Evolutionary conservation across 2,888 invertebrate genomes (phyloP).

Genomic region (Stramonita haemastoma): DNA sequence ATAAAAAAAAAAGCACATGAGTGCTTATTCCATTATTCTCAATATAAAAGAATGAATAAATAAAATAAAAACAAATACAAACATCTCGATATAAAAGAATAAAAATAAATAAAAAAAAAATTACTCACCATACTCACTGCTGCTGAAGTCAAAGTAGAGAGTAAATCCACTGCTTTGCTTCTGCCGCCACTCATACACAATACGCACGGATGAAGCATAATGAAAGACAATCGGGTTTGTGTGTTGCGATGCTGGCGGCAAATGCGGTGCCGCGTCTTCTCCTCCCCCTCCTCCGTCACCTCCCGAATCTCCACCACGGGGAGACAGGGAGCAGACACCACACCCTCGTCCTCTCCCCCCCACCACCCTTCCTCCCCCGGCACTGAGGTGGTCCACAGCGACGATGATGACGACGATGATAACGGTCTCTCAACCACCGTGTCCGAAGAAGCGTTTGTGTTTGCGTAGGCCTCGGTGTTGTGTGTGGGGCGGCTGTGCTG

Average conservation of each 20-base stretch:
- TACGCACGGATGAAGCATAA: slow-evolving; percentile 38
- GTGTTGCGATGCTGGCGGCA: slow-evolving; percentile 27
- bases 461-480: slow-evolving; percentile 25
- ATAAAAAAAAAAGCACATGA: too few relatives aligned
- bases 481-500: not conserved
- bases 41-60: too few relatives aligned
- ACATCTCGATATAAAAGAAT: not conserved
- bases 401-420: not conserved
- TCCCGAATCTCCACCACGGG: slow-evolving; percentile 41
- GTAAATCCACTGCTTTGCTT: slow-evolving; percentile 41
- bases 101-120: not conserved
- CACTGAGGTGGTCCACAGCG: not conserved
- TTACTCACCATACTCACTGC: slow-evolving; percentile 14
- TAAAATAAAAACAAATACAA: too few relatives aligned
- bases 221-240: slow-evolving; percentile 40
- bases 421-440: not conserved
- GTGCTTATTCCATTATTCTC: too few relatives aligned
- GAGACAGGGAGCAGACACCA: not conserved
- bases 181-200: slow-evolving; percentile 35
- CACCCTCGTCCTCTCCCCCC: not conserved
- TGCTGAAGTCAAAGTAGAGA: slow-evolving; percentile 41
- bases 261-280: slow-evolving; percentile 26
- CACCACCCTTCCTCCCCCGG: not conserved
- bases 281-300: slow-evolving; percentile 35
- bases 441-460: not conserved